Base-by-base conservation (phyloP, 2,888 invertebrate genomes). In the Horisme vitalbata region DNA sequence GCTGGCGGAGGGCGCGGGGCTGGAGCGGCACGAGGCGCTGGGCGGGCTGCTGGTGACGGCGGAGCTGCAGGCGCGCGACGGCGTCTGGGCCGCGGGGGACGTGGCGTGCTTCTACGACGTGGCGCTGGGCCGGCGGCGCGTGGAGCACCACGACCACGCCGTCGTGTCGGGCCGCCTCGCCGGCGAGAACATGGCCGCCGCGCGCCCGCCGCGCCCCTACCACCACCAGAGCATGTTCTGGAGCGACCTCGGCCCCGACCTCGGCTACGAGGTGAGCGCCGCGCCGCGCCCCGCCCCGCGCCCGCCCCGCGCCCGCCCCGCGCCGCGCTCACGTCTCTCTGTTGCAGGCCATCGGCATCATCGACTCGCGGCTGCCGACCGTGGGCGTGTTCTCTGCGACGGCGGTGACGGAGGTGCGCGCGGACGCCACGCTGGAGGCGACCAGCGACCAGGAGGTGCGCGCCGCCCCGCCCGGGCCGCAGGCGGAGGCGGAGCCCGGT, bases 71-170 rank as follows among this genome's bases (percentile, higher is more conserved):
- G 87, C 85, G 59, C 82, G 84, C 44, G 38, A 65, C 3, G 79
- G 63, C 69, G 70, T 86, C 67, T 87, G 61, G 65, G 87, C 75
- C 68, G 97, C 98, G 34, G 99, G 98, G 13, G 99, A 99, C 88
- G 97, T 94, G 46, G 95, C 97, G 9, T 96, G 97, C 76, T 99
- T 97, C 88, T 96, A 96, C 82, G 98, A 99, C 88, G 93, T 93
- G 35, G 91, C 93, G 76, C 91, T 98, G 49, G 77, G 73, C 2
- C 60, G 74, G 32, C 70, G 98, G 55, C 93, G 98, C 67, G 94
- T 97, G n/a, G 97, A 97, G 84, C 98, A 99, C 89, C 98, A 99
- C 85, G 99, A 99, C 89, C 97, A 99, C 88, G 99, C 99, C 7
- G 96, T 98, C 36, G 94, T 96, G 50, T 97, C 97, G 34, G 99